phyloP scores from a whole-genome alignment of 2,113 vertebrate genomes.

The Burhinus oedicnemus region DNA sequence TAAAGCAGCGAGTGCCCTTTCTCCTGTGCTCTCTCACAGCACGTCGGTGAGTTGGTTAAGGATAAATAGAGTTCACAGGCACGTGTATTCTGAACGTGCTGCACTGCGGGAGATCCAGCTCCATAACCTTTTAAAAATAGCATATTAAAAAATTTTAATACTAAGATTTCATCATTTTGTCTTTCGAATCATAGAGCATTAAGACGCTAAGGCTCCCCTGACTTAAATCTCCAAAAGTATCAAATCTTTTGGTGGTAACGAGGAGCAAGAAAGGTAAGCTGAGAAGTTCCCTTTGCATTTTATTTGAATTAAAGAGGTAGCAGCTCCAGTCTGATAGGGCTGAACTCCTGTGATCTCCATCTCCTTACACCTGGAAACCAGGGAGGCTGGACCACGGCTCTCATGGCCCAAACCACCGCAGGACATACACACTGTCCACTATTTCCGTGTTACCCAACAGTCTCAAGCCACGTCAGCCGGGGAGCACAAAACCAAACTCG shows the following conservation, averaged over 20 bases:
- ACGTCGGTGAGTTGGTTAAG: neutral
- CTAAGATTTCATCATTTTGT: conserved; percentile 43
- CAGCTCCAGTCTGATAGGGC: neutral
- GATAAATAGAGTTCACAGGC: neutral
- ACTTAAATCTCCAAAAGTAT: conserved; percentile 27
- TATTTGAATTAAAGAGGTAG: neutral
- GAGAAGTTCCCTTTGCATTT: neutral
- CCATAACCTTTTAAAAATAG: conserved; percentile 19
- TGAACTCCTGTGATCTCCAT: neutral
- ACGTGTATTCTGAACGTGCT: neutral
- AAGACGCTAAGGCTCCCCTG: conserved; percentile 43
- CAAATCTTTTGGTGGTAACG: neutral
- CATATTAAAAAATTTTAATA: neutral
- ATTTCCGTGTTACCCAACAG: neutral
- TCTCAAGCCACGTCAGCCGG: neutral
- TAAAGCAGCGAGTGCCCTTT: neutral
- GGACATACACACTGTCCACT: neutral
- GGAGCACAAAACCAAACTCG: neutral
- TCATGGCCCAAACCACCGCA: neutral
- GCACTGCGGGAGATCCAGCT: conserved; percentile 60
- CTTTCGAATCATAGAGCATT: conserved; percentile 27
- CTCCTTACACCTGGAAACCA: neutral
- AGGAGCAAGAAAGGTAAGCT: conserved; percentile 20
- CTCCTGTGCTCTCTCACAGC: neutral
- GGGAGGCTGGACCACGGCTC: neutral